Evolutionary conservation across 2,888 invertebrate species (phyloP).

Genomic region (Hyposoter didymator): DNA sequence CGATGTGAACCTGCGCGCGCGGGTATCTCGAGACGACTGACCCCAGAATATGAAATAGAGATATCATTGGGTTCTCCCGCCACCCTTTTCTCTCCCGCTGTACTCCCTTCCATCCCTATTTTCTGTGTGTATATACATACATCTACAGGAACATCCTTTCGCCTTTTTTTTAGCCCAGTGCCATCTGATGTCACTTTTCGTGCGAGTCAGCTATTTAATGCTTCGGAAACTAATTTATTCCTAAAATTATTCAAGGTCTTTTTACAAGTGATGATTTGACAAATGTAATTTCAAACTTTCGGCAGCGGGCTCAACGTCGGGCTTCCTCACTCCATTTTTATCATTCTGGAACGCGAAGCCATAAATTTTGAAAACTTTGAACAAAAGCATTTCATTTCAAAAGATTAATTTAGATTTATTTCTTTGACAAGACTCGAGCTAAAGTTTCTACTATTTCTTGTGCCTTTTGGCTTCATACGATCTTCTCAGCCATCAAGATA

Average conservation of each 20-base stretch:
- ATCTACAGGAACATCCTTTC: slow-evolving; percentile 13
- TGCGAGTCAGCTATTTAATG: slow-evolving; percentile 36
- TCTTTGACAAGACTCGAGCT: background rate
- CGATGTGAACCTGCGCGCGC: slow-evolving; percentile 72
- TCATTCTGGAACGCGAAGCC: background rate
- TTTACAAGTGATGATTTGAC: background rate
- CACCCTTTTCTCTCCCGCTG: slow-evolving; percentile 46
- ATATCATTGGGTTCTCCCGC: slow-evolving; percentile 66
- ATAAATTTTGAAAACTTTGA: background rate
- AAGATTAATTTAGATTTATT: background rate
- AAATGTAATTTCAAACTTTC: background rate
- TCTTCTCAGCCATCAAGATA: too few relatives aligned
- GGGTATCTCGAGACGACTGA: slow-evolving; percentile 78
- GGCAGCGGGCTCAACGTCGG: background rate
- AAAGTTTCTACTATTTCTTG: too few relatives aligned
- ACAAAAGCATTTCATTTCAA: background rate
- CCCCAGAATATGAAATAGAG: slow-evolving; percentile 72
- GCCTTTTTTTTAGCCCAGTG: slow-evolving; percentile 14
- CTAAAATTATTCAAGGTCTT: background rate
- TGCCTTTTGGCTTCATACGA: too few relatives aligned
- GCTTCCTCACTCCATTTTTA: background rate
- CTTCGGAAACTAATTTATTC: slow-evolving; percentile 6
- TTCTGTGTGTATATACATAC: slow-evolving; percentile 6
- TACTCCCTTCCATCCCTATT: slow-evolving; percentile 52
- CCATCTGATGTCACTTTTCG: slow-evolving; percentile 36